Percentiles rank a stretch among this genome's conserved stretches.
These are phyloP conservation scores for Ceratosolen solmsi DNA, from an alignment of 1,140 invertebrate species.

Conservation along the genomic window DNA sequence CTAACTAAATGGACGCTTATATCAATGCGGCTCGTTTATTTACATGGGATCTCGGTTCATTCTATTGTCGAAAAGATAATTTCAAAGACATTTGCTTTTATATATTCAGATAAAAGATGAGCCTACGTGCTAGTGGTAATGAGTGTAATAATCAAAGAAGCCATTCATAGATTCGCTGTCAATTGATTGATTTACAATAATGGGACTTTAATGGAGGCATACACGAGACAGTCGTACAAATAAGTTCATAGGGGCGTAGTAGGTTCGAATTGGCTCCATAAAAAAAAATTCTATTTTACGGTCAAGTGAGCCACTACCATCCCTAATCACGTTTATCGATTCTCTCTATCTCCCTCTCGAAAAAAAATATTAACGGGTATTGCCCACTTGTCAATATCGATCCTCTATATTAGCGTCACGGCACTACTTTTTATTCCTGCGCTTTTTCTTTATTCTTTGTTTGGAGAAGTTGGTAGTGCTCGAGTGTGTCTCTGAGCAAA, in stretches of 20 bases:
- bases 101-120: no score
- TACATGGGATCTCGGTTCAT: no score
- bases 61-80: no score
- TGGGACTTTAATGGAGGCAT: neutral
- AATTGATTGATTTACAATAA: conserved; percentile 19
- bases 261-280: conserved; percentile 53
- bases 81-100: no score
- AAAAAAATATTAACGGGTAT: neutral
- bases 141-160: neutral
- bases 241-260: conserved; percentile 14
- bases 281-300: conserved; percentile 53
- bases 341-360: neutral
- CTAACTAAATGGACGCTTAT: no score
- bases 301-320: conserved; percentile 4
- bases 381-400: neutral
- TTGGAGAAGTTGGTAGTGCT: neutral
- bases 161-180: neutral
- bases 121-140: neutral
- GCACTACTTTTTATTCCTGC: neutral
- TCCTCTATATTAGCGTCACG: neutral
- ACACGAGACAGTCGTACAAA: neutral
- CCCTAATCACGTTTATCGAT: neutral
- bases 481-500: neutral
- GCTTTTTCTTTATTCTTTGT: neutral
- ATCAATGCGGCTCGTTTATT: no score